Percentiles rank a stretch among this genome's conserved stretches.
Evolutionary conservation across 1,140 invertebrate genomes (phyloP).

Genomic region (Contarinia nasturtii): DNA sequence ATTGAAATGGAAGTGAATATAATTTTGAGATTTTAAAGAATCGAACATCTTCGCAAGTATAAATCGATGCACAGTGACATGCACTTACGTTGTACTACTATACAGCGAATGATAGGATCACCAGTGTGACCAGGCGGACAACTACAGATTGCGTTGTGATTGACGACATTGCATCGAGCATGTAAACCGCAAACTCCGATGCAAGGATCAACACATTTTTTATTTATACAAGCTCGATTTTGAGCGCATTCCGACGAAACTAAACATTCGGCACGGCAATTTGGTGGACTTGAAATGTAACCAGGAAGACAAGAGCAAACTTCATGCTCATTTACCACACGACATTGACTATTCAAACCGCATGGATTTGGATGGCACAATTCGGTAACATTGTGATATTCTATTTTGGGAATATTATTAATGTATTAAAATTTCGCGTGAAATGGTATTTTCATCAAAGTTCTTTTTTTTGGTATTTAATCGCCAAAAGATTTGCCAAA

Average conservation of each 20-base stretch:
- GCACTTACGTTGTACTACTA: constrained; percentile 34
- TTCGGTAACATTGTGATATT: constrained; percentile 5
- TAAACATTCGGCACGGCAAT: constrained; percentile 64
- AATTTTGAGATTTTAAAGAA: background rate
- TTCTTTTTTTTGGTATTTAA: no score
- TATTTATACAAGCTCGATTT: constrained; percentile 60
- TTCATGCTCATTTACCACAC: constrained; percentile 58
- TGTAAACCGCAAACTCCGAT: constrained; percentile 58
- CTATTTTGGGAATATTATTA: constrained; percentile 10
- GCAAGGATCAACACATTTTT: constrained; percentile 68
- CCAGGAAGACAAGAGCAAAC: constrained; percentile 59
- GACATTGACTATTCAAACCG: constrained; percentile 60
- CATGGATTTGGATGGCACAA: constrained; percentile 64
- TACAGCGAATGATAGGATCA: constrained; percentile 54
- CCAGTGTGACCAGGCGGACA: constrained; percentile 52
- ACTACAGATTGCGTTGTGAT: constrained; percentile 67
- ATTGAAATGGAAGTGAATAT: constrained; percentile 2
- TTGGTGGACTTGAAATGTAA: constrained; percentile 56
- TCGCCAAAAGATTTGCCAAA: no score
- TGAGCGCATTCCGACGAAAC: constrained; percentile 66
- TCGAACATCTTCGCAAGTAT: background rate
- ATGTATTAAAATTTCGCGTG: constrained; percentile 40
- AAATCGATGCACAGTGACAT: background rate
- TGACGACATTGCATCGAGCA: constrained; percentile 63
- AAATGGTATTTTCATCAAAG: constrained; percentile 11